Percentiles rank a stretch among this genome's conserved stretches.
Evolutionary conservation across 2,888 invertebrate species (phyloP).

Genomic region (Cecidostiba fungosa): DNA sequence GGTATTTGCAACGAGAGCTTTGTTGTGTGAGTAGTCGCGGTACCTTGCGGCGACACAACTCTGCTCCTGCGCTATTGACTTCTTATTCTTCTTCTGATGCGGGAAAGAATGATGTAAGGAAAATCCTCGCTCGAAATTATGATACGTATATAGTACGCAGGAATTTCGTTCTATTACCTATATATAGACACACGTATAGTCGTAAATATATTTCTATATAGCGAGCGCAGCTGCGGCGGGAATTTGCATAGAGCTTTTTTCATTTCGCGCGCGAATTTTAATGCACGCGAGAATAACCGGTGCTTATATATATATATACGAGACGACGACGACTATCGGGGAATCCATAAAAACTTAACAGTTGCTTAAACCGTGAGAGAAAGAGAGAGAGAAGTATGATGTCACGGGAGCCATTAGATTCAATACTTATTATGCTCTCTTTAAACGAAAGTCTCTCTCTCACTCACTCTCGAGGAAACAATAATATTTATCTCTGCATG

Average conservation of each 20-base stretch:
- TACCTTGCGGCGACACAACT: conserved; percentile 35
- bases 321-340: conserved; percentile 25
- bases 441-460: background rate
- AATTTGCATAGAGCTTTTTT: conserved; percentile 32
- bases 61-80: background rate
- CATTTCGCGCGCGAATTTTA: conserved; percentile 37
- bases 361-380: conserved; percentile 24
- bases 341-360: conserved; percentile 51
- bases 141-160: background rate
- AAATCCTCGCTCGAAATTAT: background rate
- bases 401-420: conserved; percentile 29
- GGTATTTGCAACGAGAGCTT: conserved; percentile 18
- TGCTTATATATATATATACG: too few species aligned
- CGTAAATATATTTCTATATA: background rate
- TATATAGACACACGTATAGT: background rate
- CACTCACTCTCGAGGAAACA: background rate
- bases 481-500: background rate
- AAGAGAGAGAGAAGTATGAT: background rate
- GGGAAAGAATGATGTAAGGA: conserved; percentile 2
- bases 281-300: conserved; percentile 27
- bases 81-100: background rate
- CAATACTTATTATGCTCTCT: background rate
- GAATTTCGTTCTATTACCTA: background rate
- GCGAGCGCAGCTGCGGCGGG: background rate
- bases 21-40: conserved; percentile 6